These are phyloP conservation scores for Galeopterus variegatus DNA, from an alignment of 2,113 vertebrate species.

Conservation along the genomic window DNA sequence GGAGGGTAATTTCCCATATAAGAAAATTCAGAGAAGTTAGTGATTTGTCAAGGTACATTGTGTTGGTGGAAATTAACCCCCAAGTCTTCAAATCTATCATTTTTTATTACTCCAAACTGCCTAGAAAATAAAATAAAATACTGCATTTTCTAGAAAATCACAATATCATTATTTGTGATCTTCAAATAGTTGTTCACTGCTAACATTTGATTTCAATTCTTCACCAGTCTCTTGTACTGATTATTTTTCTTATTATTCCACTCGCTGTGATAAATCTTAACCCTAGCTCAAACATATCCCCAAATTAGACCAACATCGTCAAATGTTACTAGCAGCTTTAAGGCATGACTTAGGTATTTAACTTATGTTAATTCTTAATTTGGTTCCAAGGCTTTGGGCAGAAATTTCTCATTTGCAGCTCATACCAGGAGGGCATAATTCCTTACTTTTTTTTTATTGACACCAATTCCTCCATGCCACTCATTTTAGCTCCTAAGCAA, in stretches of 20 bases:
- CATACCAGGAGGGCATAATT: background rate
- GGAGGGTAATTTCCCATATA: background rate
- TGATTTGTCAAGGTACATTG: background rate
- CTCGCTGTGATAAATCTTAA: slow-evolving; percentile 62
- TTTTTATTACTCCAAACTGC: background rate
- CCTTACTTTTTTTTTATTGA: slow-evolving; percentile 40
- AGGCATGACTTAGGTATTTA: slow-evolving; percentile 62
- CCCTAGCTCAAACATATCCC: slow-evolving; percentile 44
- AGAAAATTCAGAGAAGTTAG: slow-evolving; percentile 35
- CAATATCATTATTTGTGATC: slow-evolving; percentile 44
- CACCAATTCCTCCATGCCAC: background rate
- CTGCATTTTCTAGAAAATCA: slow-evolving; percentile 42
- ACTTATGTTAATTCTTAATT: slow-evolving; percentile 75
- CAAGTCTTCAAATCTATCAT: slow-evolving; percentile 26
- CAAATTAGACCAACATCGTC: slow-evolving; percentile 24
- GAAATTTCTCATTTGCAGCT: slow-evolving; percentile 62
- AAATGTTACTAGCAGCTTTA: slow-evolving; percentile 42
- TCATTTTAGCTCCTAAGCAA: slow-evolving; percentile 61
- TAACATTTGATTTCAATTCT: slow-evolving; percentile 65
- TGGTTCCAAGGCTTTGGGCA: slow-evolving; percentile 64
- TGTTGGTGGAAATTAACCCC: slow-evolving; percentile 5
- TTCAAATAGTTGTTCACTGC: slow-evolving; percentile 21
- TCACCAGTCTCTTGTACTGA: slow-evolving; percentile 50
- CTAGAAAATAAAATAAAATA: slow-evolving; percentile 67
- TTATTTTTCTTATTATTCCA: slow-evolving; percentile 62